These are phyloP conservation scores for Hydra vulgaris DNA, from an alignment of 30 jellyfish, hydroid and myxozoan genomes.

Conservation along the genomic window DNA sequence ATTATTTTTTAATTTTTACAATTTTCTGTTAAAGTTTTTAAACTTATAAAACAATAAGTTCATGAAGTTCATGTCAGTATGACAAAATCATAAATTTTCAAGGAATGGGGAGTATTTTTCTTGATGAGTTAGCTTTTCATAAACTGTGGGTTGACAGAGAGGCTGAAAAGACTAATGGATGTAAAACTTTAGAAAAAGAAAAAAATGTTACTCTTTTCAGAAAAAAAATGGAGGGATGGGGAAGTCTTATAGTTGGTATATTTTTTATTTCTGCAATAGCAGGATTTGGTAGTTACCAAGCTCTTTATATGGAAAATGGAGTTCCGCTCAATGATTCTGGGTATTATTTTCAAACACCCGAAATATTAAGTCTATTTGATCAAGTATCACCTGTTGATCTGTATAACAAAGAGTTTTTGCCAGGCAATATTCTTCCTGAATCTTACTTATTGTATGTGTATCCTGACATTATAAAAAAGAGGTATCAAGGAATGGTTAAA, in stretches of 20 bases:
- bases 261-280: constrained; percentile 31
- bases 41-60: no score
- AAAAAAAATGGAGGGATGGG: background rate
- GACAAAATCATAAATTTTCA: no score
- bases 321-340: background rate
- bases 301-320: background rate
- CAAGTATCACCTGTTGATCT: background rate
- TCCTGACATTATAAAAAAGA: background rate
- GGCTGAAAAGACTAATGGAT: background rate
- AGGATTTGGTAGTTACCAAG: constrained; percentile 21
- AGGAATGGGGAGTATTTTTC: background rate
- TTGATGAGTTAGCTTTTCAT: background rate
- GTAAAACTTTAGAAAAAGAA: background rate
- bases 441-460: background rate
- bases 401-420: background rate
- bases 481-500: background rate
- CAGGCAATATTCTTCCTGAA: background rate
- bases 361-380: background rate
- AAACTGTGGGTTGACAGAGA: background rate
- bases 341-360: background rate
- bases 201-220: background rate
- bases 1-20: no score
- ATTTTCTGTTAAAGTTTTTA: no score
- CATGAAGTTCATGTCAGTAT: no score
- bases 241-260: constrained; percentile 13